Percentiles rank a stretch among this genome's conserved stretches.
Conservation (phyloP, 2,888 invertebrate genomes). For the Phalera bucephala region DNA sequence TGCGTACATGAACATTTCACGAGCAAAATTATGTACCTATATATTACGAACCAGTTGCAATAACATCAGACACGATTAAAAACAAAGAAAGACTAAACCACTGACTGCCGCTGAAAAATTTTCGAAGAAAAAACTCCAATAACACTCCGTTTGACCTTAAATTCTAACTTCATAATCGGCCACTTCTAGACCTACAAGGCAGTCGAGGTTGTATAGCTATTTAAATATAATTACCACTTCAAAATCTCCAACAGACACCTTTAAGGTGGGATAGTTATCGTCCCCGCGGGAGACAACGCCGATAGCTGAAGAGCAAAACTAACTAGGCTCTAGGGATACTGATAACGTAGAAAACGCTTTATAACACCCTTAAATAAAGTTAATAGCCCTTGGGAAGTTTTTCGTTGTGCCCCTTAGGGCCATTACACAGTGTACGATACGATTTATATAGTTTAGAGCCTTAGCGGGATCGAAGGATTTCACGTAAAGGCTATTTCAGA, state of each 20-base stretch:
- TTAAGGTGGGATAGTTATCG: conserved; percentile 32
- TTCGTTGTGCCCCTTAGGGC: conserved; percentile 73
- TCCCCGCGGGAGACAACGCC: conserved; percentile 43
- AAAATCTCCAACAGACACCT: conserved; percentile 20
- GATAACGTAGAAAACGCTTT: conserved; percentile 78
- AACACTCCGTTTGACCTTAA: too few relatives aligned
- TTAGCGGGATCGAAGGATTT: conserved; percentile 58
- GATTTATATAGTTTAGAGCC: conserved; percentile 78
- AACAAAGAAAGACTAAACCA: too few relatives aligned
- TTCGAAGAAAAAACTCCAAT: too few relatives aligned
- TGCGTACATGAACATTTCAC: too few relatives aligned
- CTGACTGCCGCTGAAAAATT: too few relatives aligned
- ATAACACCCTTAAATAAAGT: conserved; percentile 80
- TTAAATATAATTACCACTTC: neutral
- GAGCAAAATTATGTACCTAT: too few relatives aligned
- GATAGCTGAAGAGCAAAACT: conserved; percentile 59
- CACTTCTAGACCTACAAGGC: too few relatives aligned
- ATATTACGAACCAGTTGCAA: too few relatives aligned
- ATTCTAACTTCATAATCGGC: too few relatives aligned
- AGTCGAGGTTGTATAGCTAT: too few relatives aligned
- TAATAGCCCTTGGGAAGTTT: conserved; percentile 76
- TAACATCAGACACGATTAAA: too few relatives aligned
- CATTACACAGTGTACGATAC: conserved; percentile 72
- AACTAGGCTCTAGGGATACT: conserved; percentile 66
- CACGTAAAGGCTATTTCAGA: conserved; percentile 26